These are phyloP conservation scores for Carollia perspicillata DNA, from an alignment of 2,113 vertebrate species.

Conservation along the genomic window DNA sequence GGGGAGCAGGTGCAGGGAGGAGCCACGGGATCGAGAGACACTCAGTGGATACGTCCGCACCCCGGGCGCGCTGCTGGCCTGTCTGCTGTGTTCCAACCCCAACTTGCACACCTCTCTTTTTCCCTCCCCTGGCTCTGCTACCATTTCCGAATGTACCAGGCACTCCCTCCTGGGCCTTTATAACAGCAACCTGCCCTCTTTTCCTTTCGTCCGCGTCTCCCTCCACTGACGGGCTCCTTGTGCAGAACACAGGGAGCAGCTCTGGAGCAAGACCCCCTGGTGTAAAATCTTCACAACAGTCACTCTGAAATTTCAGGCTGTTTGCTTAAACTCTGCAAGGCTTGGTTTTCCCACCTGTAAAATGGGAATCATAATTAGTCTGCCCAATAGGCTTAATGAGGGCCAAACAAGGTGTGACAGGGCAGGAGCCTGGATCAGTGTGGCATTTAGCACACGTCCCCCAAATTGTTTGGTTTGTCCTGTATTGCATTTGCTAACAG, in stretches of 20 bases:
- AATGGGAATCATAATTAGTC: not conserved
- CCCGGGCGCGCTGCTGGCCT: too few species aligned
- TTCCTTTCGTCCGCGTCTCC: not conserved
- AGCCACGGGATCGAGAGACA: accelerated
- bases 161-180: not conserved
- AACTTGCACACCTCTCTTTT: accelerated
- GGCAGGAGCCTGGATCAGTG: not conserved
- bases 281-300: not conserved
- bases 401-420: not conserved
- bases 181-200: accelerated
- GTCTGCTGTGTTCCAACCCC: not conserved
- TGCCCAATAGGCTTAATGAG: not conserved
- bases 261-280: not conserved
- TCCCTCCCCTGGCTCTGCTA: accelerated
- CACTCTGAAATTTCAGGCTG: not conserved
- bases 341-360: not conserved
- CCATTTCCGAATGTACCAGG: too few species aligned
- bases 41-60: accelerated
- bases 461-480: not conserved
- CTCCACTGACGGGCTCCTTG: not conserved
- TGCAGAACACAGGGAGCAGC: not conserved
- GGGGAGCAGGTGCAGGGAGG: too few species aligned
- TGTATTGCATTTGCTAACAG: not conserved
- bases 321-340: not conserved
- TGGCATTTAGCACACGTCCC: accelerated